A percentile compares a stretch with the other conserved stretches of the same genome.
Conservation (phyloP, 2,888 invertebrate species). For the Drosophila bunnanda region DNA sequence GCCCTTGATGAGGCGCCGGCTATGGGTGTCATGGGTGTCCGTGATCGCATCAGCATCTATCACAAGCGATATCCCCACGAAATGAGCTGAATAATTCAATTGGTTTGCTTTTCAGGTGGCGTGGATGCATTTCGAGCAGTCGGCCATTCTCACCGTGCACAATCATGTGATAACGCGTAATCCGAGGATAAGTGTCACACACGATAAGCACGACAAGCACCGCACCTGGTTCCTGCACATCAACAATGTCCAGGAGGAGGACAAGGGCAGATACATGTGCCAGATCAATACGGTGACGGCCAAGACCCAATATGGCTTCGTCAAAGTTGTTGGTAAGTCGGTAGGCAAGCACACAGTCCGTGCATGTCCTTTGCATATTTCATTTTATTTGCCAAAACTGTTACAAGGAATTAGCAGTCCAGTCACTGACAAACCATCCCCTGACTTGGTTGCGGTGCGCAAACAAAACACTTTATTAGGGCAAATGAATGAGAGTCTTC, state of each 20-base stretch:
- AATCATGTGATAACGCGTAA: constrained; percentile 97
- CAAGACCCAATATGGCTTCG: constrained; percentile 95
- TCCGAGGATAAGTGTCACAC: constrained; percentile 95
- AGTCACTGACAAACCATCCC: neutral
- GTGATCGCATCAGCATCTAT: neutral
- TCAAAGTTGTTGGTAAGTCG: constrained; percentile 94
- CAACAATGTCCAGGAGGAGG: constrained; percentile 95
- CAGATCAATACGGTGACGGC: constrained; percentile 97
- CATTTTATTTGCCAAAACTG: constrained; percentile 66
- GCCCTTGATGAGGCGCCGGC: constrained; percentile 51
- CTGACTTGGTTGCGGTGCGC: neutral
- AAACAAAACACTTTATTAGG: constrained; percentile 11
- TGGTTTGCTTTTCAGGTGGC: constrained; percentile 89
- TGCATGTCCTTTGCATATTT: constrained; percentile 73
- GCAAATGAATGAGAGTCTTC: constrained; percentile 1
- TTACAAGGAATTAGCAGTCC: constrained; percentile 53
- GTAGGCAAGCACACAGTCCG: neutral
- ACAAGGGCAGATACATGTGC: constrained; percentile 96
- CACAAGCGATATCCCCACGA: constrained; percentile 4
- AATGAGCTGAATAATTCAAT: constrained; percentile 10
- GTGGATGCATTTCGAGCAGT: constrained; percentile 98
- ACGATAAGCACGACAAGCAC: constrained; percentile 92
- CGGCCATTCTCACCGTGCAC: constrained; percentile 96
- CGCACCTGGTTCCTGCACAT: constrained; percentile 97
- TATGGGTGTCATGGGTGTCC: constrained; percentile 6